Evolutionary conservation across 2,797 vertebrate species (phyloP).

Genomic region (Emys orbicularis): DNA sequence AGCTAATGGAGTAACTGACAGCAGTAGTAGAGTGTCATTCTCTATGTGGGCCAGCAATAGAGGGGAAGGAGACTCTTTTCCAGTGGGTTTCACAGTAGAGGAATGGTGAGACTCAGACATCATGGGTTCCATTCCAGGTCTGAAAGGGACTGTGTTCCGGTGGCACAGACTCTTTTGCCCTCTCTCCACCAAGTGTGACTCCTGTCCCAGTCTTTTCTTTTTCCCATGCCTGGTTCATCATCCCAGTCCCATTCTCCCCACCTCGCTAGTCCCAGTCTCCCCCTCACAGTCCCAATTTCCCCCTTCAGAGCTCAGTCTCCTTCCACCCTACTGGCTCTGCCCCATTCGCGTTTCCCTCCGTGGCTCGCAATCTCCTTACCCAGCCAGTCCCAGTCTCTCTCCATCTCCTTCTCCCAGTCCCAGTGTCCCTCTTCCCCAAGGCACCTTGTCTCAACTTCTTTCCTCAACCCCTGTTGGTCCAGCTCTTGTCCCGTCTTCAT

Average conservation of each 20-base stretch:
- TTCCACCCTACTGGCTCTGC: no score
- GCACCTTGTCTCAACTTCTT: not conserved
- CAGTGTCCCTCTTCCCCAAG: not conserved
- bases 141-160: not conserved
- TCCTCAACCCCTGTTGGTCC: not conserved
- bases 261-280: not conserved
- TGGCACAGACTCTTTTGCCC: not conserved
- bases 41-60: not conserved
- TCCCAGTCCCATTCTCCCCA: accelerated
- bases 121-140: not conserved
- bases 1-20: not conserved
- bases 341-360: no score
- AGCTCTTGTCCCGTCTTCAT: not conserved
- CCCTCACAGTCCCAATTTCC: not conserved
- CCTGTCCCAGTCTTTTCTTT: not conserved
- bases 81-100: accelerated
- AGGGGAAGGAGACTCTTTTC: not conserved
- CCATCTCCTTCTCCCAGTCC: not conserved
- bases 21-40: not conserved
- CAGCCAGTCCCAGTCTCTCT: not conserved
- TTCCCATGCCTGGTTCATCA: not conserved
- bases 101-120: not conserved
- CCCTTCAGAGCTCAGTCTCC: not conserved
- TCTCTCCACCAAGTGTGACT: not conserved
- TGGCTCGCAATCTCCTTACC: not conserved